Evolutionary conservation across 1,140 invertebrate genomes (phyloP).

Genomic region (Apis laboriosa): DNA sequence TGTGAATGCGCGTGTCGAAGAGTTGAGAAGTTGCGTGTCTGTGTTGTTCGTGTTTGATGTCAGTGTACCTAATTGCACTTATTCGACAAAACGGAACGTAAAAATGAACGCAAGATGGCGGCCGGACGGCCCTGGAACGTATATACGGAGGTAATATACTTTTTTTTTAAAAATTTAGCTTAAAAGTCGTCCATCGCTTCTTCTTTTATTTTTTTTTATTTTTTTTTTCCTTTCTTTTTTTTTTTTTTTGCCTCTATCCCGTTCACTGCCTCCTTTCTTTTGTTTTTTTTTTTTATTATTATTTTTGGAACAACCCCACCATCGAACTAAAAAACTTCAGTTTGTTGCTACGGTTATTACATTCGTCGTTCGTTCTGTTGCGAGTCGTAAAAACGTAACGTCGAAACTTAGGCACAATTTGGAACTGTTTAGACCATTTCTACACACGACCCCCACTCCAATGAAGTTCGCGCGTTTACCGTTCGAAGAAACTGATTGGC

Average conservation of each 20-base stretch:
- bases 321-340: constrained; percentile 57
- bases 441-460: constrained; percentile 40
- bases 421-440: constrained; percentile 80
- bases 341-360: constrained; percentile 54
- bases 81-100: constrained; percentile 80
- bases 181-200: constrained; percentile 41
- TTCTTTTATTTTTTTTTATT: background rate
- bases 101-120: constrained; percentile 79
- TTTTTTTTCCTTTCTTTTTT: background rate
- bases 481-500: constrained; percentile 23
- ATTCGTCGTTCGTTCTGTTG: constrained; percentile 63
- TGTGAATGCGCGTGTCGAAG: constrained; percentile 44
- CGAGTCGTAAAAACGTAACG: constrained; percentile 76
- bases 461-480: constrained; percentile 25
- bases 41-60: constrained; percentile 54
- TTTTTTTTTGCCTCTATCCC: constrained; percentile 33
- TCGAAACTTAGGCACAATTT: constrained; percentile 81
- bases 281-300: background rate
- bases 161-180: constrained; percentile 52
- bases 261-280: background rate
- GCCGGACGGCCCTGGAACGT: constrained; percentile 75
- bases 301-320: constrained; percentile 29
- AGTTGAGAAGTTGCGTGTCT: constrained; percentile 27
- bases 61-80: constrained; percentile 81
- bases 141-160: constrained; percentile 70